Evolutionary conservation across 2,113 vertebrate species (phyloP).

Genomic region (Origma solitaria): DNA sequence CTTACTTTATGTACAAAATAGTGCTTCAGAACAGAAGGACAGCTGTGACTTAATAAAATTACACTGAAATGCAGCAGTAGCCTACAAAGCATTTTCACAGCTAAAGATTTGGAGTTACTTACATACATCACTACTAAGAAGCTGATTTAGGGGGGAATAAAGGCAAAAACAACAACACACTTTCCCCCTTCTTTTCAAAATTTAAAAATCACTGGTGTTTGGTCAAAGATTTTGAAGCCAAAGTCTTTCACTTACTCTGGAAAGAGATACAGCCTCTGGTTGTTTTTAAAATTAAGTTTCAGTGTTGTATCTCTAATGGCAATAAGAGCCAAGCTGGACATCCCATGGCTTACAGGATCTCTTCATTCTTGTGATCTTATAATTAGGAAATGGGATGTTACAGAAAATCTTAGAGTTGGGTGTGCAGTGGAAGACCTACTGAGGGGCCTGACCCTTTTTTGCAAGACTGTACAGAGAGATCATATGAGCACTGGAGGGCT

Average conservation of each 20-base stretch:
- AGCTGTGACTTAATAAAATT: not conserved
- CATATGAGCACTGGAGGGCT: not conserved
- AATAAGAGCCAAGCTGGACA: not conserved
- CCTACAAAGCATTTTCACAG: not conserved
- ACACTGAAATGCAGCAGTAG: not conserved
- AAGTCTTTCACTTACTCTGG: not conserved
- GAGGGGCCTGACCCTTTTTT: not conserved
- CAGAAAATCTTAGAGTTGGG: not conserved
- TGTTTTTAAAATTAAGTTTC: not conserved
- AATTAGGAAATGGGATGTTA: not conserved
- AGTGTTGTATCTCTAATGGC: not conserved
- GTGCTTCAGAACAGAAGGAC: not conserved
- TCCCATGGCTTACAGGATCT: not conserved
- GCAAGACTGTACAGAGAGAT: not conserved
- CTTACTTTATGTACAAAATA: not conserved
- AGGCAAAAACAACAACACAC: not conserved
- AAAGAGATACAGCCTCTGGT: not conserved
- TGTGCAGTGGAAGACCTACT: not conserved
- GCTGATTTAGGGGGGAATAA: not conserved
- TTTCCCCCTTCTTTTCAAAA: not conserved
- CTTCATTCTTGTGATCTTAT: not conserved
- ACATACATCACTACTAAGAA: not conserved
- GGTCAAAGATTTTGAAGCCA: not conserved
- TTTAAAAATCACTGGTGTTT: not conserved
- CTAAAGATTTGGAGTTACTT: not conserved